phyloP scores from a whole-genome alignment of 2,113 vertebrate genomes.

The Alethe diademata region DNA sequence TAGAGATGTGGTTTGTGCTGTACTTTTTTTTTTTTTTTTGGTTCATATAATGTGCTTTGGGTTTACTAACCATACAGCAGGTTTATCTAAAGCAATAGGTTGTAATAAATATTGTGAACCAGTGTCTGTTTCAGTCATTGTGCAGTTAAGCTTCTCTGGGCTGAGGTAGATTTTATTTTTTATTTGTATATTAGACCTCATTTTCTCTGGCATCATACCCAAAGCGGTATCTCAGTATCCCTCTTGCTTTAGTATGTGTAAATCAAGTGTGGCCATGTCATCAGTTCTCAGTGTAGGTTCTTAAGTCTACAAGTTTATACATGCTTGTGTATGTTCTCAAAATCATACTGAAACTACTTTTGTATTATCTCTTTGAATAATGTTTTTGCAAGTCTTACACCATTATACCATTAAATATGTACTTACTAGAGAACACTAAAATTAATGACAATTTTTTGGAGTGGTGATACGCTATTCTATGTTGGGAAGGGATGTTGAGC shows the following conservation, averaged over 20 bases:
- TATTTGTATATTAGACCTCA: background rate
- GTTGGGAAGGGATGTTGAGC: background rate
- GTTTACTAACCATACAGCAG: constrained; percentile 7
- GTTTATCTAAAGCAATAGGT: constrained; percentile 61
- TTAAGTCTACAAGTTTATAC: background rate
- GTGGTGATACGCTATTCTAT: accelerated
- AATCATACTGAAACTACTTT: background rate
- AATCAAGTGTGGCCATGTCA: background rate
- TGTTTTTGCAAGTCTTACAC: constrained; percentile 4
- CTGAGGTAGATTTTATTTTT: background rate
- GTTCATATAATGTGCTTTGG: background rate
- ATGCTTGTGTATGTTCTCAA: background rate
- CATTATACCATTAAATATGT: background rate
- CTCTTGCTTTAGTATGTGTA: background rate
- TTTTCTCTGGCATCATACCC: background rate
- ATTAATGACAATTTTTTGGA: background rate
- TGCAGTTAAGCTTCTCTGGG: background rate
- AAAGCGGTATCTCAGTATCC: background rate
- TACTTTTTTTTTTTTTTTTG: background rate
- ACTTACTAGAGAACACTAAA: background rate
- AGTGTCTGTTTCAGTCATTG: constrained; percentile 21
- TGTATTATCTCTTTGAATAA: background rate
- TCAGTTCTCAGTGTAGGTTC: background rate
- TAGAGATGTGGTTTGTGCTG: background rate
- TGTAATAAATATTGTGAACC: constrained; percentile 50